phyloP scores from a whole-genome alignment of 53 echinoderm and acorn worm genomes.

The Apostichopus leukothele region DNA sequence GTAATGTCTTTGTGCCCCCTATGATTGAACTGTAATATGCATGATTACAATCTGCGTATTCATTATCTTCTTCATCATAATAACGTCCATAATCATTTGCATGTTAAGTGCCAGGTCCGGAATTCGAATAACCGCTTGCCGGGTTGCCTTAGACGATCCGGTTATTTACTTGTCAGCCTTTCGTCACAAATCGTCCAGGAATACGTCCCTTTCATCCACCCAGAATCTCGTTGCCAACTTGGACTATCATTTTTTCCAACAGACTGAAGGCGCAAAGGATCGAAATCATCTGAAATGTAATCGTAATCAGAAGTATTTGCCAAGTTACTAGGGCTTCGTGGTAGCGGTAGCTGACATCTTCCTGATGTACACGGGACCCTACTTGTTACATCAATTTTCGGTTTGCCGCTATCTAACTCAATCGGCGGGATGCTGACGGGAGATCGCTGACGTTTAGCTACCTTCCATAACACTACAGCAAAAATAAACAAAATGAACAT shows the following conservation, averaged over 20 bases:
- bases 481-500: not conserved
- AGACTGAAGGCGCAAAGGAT: not conserved
- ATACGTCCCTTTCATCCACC: no score
- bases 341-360: not conserved
- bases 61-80: no score
- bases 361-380: not conserved
- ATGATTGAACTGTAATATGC: no score
- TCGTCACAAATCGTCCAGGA: no score
- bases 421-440: not conserved
- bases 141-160: no score
- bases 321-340: not conserved
- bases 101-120: no score
- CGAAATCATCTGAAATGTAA: not conserved
- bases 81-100: no score
- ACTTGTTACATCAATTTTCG: not conserved
- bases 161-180: no score
- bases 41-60: no score
- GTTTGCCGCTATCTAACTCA: not conserved
- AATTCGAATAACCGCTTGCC: no score
- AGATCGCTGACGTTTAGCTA: not conserved
- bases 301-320: not conserved
- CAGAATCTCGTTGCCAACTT: no score
- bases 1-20: no score
- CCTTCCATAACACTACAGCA: not conserved
- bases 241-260: not conserved